Conservation (phyloP, 1,140 invertebrate species). For the Drosophila gunungcola region DNA sequence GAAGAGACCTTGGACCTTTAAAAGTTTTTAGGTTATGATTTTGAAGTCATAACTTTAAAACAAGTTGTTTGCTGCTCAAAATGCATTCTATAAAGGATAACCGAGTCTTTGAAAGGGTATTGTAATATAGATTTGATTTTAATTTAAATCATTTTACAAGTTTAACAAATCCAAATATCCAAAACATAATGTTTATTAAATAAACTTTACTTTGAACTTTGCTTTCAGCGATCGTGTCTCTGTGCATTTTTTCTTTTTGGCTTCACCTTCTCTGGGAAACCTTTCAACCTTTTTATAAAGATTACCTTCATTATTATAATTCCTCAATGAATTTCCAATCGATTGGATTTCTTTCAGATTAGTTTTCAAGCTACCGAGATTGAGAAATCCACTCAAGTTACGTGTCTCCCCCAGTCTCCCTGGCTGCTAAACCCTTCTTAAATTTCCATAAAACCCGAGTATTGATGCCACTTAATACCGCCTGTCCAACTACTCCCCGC, state of each 20-base stretch:
- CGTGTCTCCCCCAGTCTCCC: background rate
- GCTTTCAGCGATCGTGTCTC: background rate
- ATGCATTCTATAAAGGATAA: no score
- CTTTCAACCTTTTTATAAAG: conserved; percentile 11
- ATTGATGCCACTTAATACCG: conserved; percentile 70
- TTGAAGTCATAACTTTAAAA: conserved; percentile 3
- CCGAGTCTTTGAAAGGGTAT: no score
- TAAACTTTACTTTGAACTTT: background rate
- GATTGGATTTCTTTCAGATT: conserved; percentile 45
- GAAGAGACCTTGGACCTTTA: background rate
- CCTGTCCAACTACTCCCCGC: conserved; percentile 11
- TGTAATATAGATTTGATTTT: no score
- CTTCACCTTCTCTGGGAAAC: conserved; percentile 7
- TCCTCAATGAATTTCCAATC: conserved; percentile 49
- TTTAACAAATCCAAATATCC: no score
- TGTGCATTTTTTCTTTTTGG: background rate
- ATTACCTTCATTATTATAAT: conserved; percentile 48
- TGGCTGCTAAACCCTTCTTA: conserved; percentile 47
- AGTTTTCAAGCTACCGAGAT: conserved; percentile 52
- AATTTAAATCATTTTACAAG: no score
- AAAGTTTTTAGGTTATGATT: background rate
- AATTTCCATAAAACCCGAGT: conserved; percentile 49
- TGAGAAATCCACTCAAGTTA: conserved; percentile 53
- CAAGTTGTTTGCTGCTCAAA: conserved; percentile 1
- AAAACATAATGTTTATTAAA: no score